Evolutionary conservation across 2,113 vertebrate genomes (phyloP).

Genomic region (Gopherus evgoodei): DNA sequence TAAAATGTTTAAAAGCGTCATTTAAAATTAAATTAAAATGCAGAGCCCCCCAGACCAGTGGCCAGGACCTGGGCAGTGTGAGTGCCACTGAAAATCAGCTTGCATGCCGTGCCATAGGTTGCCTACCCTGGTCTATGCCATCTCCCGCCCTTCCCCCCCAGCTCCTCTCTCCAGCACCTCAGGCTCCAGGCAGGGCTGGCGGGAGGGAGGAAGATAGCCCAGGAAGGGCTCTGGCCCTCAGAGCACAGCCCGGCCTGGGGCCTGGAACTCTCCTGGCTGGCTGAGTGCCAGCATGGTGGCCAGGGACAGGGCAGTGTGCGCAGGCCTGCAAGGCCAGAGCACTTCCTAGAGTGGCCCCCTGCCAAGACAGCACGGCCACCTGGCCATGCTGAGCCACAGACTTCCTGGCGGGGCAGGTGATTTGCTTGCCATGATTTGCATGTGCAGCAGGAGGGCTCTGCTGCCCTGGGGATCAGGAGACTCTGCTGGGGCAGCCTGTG

Average conservation of each 20-base stretch:
- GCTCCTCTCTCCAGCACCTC: background rate
- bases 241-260: background rate
- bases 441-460: background rate
- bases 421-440: slow-evolving; percentile 33
- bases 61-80: too few species aligned
- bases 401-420: background rate
- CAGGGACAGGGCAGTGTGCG: rapidly evolving
- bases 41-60: too few species aligned
- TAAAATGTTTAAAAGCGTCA: too few species aligned
- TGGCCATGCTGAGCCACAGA: background rate
- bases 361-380: background rate
- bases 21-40: too few species aligned
- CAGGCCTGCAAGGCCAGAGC: background rate
- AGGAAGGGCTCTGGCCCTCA: background rate
- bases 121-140: too few species aligned
- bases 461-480: background rate
- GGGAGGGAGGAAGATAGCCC: background rate
- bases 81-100: too few species aligned
- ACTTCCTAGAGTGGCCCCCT: background rate
- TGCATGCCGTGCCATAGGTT: too few species aligned
- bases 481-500: too few species aligned
- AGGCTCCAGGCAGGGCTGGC: background rate
- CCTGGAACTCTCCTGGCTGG: background rate
- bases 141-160: background rate
- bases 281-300: background rate